Evolutionary conservation across 2,113 vertebrate genomes (phyloP).

Genomic region (Heptranchias perlo): DNA sequence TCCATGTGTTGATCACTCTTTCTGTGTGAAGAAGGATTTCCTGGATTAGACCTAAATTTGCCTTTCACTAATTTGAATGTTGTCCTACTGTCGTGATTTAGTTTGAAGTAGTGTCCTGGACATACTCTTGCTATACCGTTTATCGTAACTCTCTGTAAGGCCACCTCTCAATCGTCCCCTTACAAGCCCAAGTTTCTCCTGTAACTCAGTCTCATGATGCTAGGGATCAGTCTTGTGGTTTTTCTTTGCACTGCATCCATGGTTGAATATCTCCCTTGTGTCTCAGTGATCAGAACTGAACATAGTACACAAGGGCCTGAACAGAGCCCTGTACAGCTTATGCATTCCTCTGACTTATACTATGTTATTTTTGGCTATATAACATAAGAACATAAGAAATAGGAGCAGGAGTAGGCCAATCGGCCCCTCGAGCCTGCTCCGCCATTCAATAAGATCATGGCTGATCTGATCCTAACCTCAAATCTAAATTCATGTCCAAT

Average conservation of each 20-base stretch:
- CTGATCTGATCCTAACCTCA: too few relatives aligned
- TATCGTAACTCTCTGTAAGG: not conserved
- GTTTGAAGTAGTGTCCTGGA: not conserved
- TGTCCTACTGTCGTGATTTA: not conserved
- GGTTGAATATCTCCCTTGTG: slow-evolving; percentile 1
- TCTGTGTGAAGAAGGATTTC: not conserved
- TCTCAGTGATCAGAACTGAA: too few relatives aligned
- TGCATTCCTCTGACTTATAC: too few relatives aligned
- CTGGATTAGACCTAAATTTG: not conserved
- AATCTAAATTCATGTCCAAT: too few relatives aligned
- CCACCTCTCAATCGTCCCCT: not conserved
- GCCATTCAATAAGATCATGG: too few relatives aligned
- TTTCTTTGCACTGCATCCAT: not conserved
- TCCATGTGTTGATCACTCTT: not conserved
- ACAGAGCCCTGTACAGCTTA: too few relatives aligned
- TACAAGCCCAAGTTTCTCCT: not conserved
- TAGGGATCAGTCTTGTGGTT: not conserved
- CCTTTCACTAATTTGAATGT: not conserved
- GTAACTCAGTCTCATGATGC: not conserved
- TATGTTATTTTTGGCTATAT: too few relatives aligned
- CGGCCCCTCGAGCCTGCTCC: too few relatives aligned
- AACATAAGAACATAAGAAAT: too few relatives aligned
- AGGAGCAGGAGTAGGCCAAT: too few relatives aligned
- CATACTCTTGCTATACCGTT: not conserved
- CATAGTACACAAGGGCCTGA: too few relatives aligned